These are phyloP conservation scores for Mechanitis messenoides DNA, from an alignment of 2,888 invertebrate species.

Conservation along the genomic window DNA sequence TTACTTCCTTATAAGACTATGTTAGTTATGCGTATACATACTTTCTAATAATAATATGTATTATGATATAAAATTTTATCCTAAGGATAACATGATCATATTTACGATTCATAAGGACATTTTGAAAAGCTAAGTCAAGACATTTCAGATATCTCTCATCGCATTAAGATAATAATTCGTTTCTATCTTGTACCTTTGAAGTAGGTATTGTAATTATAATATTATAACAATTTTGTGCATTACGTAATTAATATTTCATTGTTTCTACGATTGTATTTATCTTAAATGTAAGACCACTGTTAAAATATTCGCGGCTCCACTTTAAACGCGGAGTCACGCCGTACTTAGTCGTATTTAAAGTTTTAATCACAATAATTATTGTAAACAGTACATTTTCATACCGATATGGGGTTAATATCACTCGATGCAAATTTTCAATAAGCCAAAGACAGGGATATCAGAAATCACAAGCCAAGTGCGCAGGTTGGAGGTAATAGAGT, in stretches of 20 bases:
- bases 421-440: slow-evolving; percentile 68
- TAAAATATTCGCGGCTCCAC: slow-evolving; percentile 60
- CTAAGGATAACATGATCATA: slow-evolving; percentile 74
- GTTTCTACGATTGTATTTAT: slow-evolving; percentile 75
- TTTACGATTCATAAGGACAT: slow-evolving; percentile 70
- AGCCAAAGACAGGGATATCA: slow-evolving; percentile 72
- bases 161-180: slow-evolving; percentile 73
- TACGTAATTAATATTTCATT: slow-evolving; percentile 75
- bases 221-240: slow-evolving; percentile 72
- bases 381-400: slow-evolving; percentile 58
- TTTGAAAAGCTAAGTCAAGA: slow-evolving; percentile 67
- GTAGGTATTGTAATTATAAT: slow-evolving; percentile 75
- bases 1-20: slow-evolving; percentile 74
- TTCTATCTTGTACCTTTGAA: slow-evolving; percentile 74
- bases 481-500: slow-evolving; percentile 74
- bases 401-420: slow-evolving; percentile 51
- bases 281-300: slow-evolving; percentile 73
- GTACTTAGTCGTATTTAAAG: slow-evolving; percentile 71
- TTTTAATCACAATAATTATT: slow-evolving; percentile 65
- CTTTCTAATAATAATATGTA: slow-evolving; percentile 71
- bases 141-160: slow-evolving; percentile 74
- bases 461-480: slow-evolving; percentile 67
- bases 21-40: slow-evolving; percentile 74
- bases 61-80: slow-evolving; percentile 74
- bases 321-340: slow-evolving; percentile 60